Conservation (phyloP, 2,888 invertebrate species). For the Drosophila algonquin region DNA sequence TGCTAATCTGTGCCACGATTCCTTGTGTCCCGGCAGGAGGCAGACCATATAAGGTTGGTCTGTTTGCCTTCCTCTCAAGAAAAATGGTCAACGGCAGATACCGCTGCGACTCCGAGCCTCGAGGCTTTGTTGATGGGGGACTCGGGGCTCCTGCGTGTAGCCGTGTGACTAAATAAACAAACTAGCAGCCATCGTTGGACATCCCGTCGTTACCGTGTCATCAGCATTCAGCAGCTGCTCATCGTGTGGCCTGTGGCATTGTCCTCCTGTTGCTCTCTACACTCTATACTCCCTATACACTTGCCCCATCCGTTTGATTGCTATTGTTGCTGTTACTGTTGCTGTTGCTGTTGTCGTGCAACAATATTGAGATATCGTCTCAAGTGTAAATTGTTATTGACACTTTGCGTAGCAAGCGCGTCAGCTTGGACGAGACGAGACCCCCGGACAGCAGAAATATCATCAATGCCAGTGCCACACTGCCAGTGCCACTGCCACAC, state of each 20-base stretch:
- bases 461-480: slow-evolving; percentile 69
- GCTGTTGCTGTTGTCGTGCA: slow-evolving; percentile 64
- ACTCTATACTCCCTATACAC: slow-evolving; percentile 11
- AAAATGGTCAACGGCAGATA: slow-evolving; percentile 29
- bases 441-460: slow-evolving; percentile 50
- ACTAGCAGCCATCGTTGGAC: slow-evolving; percentile 9
- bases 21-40: neutral
- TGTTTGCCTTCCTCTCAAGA: neutral
- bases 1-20: slow-evolving; percentile 8
- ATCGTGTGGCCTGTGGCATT: slow-evolving; percentile 17
- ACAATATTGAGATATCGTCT: slow-evolving; percentile 80
- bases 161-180: slow-evolving; percentile 61
- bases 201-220: slow-evolving; percentile 19
- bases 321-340: slow-evolving; percentile 36
- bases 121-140: slow-evolving; percentile 11
- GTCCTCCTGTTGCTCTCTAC: slow-evolving; percentile 32
- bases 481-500: neutral
- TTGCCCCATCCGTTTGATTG: slow-evolving; percentile 29
- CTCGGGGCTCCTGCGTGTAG: slow-evolving; percentile 15
- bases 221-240: slow-evolving; percentile 33
- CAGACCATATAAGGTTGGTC: neutral
- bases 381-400: slow-evolving; percentile 79
- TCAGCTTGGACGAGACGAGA: slow-evolving; percentile 18
- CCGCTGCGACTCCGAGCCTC: slow-evolving; percentile 1
- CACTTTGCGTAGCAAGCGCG: slow-evolving; percentile 67